Conservation (phyloP, 2,888 invertebrate species). For the Scaptomyza caliginosa region DNA sequence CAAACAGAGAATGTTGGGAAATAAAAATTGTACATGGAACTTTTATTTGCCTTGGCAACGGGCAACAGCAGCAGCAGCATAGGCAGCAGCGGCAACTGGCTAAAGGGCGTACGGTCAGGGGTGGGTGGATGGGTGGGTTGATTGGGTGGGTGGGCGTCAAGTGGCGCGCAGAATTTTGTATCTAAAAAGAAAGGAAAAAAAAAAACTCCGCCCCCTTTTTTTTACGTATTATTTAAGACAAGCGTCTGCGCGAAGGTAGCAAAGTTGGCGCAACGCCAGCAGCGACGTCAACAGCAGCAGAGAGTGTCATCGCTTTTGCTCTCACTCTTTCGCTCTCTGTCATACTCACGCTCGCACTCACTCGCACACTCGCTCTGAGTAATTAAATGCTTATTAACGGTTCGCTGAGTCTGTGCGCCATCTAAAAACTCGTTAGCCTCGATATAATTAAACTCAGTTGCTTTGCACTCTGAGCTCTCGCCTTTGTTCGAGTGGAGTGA, state of each 20-base stretch:
- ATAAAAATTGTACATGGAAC: slow-evolving; percentile 68
- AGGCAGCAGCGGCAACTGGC: neutral
- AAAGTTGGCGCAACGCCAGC: slow-evolving; percentile 67
- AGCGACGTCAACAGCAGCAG: slow-evolving; percentile 14
- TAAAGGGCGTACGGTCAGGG: too few species aligned
- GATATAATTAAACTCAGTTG: slow-evolving; percentile 73
- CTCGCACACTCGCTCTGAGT: slow-evolving; percentile 63
- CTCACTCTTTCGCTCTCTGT: slow-evolving; percentile 25
- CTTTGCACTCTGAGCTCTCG: slow-evolving; percentile 43
- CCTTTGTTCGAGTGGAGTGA: slow-evolving; percentile 8
- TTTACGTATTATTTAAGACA: slow-evolving; percentile 62
- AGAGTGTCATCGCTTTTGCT: slow-evolving; percentile 50
- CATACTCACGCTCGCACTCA: slow-evolving; percentile 37
- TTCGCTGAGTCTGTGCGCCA: slow-evolving; percentile 80
- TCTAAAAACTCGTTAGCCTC: slow-evolving; percentile 75
- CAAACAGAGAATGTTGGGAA: slow-evolving; percentile 13
- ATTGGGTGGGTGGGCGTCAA: slow-evolving; percentile 35
- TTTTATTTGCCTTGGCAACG: slow-evolving; percentile 53
- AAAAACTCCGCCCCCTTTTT: slow-evolving; percentile 83
- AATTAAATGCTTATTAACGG: slow-evolving; percentile 83
- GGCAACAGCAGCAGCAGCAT: slow-evolving; percentile 45
- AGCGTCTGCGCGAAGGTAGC: slow-evolving; percentile 79
- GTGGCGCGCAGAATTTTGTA: slow-evolving; percentile 52
- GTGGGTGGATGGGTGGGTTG: slow-evolving; percentile 2
- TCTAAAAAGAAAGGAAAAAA: slow-evolving; percentile 73